phyloP scores from a whole-genome alignment of 2,113 vertebrate species.

The Pedetes capensis region DNA sequence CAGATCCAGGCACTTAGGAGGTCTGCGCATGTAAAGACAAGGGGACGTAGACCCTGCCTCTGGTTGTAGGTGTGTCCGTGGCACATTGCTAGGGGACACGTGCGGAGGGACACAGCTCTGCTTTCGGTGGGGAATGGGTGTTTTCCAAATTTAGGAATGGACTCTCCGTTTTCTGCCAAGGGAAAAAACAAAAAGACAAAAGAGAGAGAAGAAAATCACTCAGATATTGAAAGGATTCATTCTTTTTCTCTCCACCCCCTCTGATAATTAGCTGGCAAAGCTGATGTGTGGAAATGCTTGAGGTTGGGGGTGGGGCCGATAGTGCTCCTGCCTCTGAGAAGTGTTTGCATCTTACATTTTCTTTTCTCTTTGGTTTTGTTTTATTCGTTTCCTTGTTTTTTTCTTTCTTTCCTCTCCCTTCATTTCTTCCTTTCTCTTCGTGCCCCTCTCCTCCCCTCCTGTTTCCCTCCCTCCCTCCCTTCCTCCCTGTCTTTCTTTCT shows the following conservation, averaged over 20 bases:
- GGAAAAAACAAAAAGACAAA: conserved; percentile 49
- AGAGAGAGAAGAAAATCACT: conserved; percentile 14
- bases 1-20: not conserved
- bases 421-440: no score
- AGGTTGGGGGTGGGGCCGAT: not conserved
- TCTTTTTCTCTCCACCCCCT: not conserved
- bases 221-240: conserved; percentile 21
- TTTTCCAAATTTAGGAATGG: conserved; percentile 68
- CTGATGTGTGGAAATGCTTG: not conserved
- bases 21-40: not conserved
- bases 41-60: not conserved
- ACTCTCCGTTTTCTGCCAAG: conserved; percentile 37
- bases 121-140: not conserved
- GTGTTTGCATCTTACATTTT: fast-evolving
- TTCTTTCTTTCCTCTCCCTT: no score
- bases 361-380: no score
- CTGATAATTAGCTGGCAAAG: conserved; percentile 25
- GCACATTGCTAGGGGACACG: fast-evolving
- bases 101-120: not conserved
- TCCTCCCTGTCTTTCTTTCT: no score
- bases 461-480: no score
- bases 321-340: not conserved
- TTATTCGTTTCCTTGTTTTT: no score
- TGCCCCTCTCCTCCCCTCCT: no score
- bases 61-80: fast-evolving